Evolutionary conservation across 2,797 vertebrate genomes (phyloP).

Genomic region (Manis crassicaudata): DNA sequence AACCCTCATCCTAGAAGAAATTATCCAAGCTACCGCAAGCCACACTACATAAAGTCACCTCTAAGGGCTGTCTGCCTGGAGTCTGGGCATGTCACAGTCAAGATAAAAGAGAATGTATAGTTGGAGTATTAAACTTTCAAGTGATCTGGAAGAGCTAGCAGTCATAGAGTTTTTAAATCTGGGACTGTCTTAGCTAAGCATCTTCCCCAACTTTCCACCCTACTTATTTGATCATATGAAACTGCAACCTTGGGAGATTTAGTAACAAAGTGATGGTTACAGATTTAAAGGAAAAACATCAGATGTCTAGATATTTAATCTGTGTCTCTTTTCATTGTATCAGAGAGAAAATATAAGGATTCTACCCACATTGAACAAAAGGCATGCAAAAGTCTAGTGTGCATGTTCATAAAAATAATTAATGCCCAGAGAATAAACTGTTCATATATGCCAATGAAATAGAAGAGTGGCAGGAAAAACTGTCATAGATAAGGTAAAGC

Average conservation of each 20-base stretch:
- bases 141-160: background rate
- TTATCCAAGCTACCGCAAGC: background rate
- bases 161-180: background rate
- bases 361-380: background rate
- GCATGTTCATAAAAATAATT: background rate
- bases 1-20: background rate
- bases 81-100: background rate
- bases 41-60: background rate
- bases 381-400: background rate
- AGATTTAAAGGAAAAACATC: slow-evolving; percentile 8
- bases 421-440: background rate
- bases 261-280: background rate
- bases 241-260: background rate
- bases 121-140: background rate
- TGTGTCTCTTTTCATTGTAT: background rate
- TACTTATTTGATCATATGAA: background rate
- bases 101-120: background rate
- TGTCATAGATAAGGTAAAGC: background rate
- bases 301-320: background rate
- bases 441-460: background rate
- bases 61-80: background rate
- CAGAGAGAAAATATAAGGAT: background rate
- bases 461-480: background rate
- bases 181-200: background rate
- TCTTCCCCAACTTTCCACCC: background rate